phyloP scores from a whole-genome alignment of 1,140 invertebrate genomes.

The Drosophila takahashii region DNA sequence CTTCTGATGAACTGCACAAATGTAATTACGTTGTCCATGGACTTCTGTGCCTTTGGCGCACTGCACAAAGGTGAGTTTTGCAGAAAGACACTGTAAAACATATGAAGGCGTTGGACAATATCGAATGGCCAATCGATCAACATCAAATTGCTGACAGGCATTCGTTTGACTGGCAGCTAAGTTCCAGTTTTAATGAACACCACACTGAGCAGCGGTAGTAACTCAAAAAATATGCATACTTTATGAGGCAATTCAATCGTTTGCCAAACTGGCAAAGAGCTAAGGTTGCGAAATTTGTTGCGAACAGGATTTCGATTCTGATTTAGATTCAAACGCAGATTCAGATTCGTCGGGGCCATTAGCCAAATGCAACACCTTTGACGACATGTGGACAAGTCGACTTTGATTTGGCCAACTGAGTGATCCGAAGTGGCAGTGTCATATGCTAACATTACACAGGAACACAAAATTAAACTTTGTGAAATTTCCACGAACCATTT shows the following conservation, averaged over 20 bases:
- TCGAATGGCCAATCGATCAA: slow-evolving; percentile 53
- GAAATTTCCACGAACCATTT: too few relatives aligned
- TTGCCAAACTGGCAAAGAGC: neutral
- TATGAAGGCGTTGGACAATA: slow-evolving; percentile 23
- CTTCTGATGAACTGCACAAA: too few relatives aligned
- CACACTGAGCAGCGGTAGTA: neutral
- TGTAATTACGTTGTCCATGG: too few relatives aligned
- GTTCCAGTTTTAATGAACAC: neutral
- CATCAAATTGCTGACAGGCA: slow-evolving; percentile 23
- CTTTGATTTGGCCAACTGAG: slow-evolving; percentile 74
- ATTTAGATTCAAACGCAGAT: neutral
- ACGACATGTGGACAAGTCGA: slow-evolving; percentile 57
- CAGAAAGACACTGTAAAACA: slow-evolving; percentile 6
- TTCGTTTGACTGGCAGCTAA: slow-evolving; percentile 1
- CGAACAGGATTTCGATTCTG: slow-evolving; percentile 71
- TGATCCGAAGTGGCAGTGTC: slow-evolving; percentile 57
- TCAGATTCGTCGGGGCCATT: slow-evolving; percentile 44
- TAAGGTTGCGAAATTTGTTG: slow-evolving; percentile 49
- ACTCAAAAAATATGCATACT: slow-evolving; percentile 42
- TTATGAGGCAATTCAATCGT: slow-evolving; percentile 37
- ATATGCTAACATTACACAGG: slow-evolving; percentile 33
- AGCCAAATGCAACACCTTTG: slow-evolving; percentile 69
- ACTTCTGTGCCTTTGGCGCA: too few relatives aligned
- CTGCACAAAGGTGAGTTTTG: too few relatives aligned
- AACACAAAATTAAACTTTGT: too few relatives aligned